Conservation (phyloP, 2,113 vertebrate species). For the Rhynchomys soricoides region DNA sequence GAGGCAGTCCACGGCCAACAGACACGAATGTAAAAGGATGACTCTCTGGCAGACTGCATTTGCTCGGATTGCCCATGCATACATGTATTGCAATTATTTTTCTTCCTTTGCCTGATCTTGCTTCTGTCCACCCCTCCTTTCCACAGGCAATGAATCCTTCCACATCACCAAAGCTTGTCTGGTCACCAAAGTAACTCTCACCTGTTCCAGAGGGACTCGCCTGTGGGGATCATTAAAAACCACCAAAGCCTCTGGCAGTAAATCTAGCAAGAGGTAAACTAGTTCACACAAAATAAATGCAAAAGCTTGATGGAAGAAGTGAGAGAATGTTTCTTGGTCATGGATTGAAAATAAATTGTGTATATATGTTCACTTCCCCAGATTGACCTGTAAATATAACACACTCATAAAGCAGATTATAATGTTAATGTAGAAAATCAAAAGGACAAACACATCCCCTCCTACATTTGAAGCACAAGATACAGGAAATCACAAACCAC, state of each 20-base stretch:
- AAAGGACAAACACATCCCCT: not conserved
- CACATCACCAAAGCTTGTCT: not conserved
- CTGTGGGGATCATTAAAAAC: not conserved
- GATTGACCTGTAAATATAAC: not conserved
- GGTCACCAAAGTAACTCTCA: not conserved
- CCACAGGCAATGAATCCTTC: not conserved
- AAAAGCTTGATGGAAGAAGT: not conserved
- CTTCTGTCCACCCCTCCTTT: not conserved
- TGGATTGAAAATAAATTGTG: not conserved
- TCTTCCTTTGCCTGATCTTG: not conserved
- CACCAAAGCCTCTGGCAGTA: not conserved
- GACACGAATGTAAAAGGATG: not conserved
- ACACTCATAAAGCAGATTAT: not conserved
- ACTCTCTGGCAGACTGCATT: not conserved
- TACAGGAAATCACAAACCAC: not conserved
- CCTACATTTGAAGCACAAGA: not conserved
- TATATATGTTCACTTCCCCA: not conserved
- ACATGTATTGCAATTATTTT: not conserved
- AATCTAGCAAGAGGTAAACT: not conserved
- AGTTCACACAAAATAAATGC: not conserved
- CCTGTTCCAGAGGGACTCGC: not conserved
- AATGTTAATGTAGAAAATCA: not conserved
- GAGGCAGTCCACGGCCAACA: not conserved
- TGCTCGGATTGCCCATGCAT: not conserved
- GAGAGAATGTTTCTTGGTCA: not conserved